Evolutionary conservation across 2,888 invertebrate species (phyloP), one percentile per base, ranked within the genome.

Genomic region (Aethes cnicana): DNA sequence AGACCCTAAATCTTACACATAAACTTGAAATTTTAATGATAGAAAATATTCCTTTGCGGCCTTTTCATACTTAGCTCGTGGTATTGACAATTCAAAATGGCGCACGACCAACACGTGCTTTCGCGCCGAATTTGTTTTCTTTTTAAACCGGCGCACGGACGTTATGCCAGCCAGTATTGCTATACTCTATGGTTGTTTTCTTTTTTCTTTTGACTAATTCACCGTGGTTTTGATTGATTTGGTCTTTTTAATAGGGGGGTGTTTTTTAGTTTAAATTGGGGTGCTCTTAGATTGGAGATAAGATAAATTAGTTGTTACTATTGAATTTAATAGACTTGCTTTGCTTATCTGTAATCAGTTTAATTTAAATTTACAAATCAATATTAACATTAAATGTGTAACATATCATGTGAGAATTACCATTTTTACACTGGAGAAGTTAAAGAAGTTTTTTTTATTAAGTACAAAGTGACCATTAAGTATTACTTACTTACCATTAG

Each of bases 141-240:
- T 55, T 53, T 50, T 47, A 41, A 47, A 55, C 43, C 30, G 47
- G 54, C 58, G 53, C 55, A 47, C 35, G 11, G 54, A 52, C 54
- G 47, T 25, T 35, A 35, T 54, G 46, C 42, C 47, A 30, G 36
- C 17, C 25, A 18, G 20, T 18, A 9, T n/a, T n/a, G n/a, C n/a
- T n/a, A n/a, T 18, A 23, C 47, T 36, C 47, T 53, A 48, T 39
- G 39, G 41, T 53, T 42, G 50, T 57, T 14, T 52, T 58, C 9
- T 66, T 61, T 63, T 65, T 68, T 70, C 63, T 60, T 48, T 63
- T 57, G 58, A 67, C 59, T 69, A 72, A 76, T 74, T 62, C 68
- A 65, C 69, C 73, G 71, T 62, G 56, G 62, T 56, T 66, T 61
- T 72, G 74, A 77, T 72, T 69, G 55, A 56, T 62, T 55, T 54